Evolutionary conservation across 2,888 invertebrate species (phyloP), one percentile per base, ranked within the genome.

Genomic region (Leptopilina myrica): DNA sequence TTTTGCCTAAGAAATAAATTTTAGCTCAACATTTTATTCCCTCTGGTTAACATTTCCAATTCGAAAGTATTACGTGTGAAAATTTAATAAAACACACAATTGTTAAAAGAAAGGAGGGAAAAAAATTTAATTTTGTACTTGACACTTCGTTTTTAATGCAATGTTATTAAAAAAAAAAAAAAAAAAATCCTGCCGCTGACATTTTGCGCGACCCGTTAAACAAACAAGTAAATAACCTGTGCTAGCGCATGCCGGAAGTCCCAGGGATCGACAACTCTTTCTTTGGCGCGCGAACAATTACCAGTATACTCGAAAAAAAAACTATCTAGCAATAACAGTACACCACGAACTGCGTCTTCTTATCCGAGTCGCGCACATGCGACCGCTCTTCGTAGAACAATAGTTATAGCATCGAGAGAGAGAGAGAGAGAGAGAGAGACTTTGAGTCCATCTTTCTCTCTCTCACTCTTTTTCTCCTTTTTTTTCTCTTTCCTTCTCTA

Each of bases 381-480:
- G 82, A 83, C 79, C 78, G 66, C 64, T 33, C 33, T 80, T 84
- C 82, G 77, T 33, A 76, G 82, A 84, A 85, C 85, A 86, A 86
- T 84, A 77, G 81, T 80, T 76, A 78, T 59, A 79, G 80, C 79
- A 79, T 80, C 79, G 76, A 43, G 43, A 20, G 20, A 20, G 20
- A 20, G 20, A 20, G 20, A 20, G 20, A 20, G 20, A 20, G 20
- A 20, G 20, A 20, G 20, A 20, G 20, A 43, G 8, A 76, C 56
- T 53, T 49, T 64, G 59, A 53, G 75, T 56, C 40, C 33, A 33
- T 43, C 43, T 43, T 0, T 43, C 43, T 43, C 8, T 43, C 43
- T 43, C 43, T 43, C 43, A 5, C 43, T 43, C 43, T 49, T 12
- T 49, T 12, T 49, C 43, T 43, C 43, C 8, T 43, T 8, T 43